phyloP scores from a whole-genome alignment of 1,140 invertebrate genomes.

The Leptinotarsa texana region DNA sequence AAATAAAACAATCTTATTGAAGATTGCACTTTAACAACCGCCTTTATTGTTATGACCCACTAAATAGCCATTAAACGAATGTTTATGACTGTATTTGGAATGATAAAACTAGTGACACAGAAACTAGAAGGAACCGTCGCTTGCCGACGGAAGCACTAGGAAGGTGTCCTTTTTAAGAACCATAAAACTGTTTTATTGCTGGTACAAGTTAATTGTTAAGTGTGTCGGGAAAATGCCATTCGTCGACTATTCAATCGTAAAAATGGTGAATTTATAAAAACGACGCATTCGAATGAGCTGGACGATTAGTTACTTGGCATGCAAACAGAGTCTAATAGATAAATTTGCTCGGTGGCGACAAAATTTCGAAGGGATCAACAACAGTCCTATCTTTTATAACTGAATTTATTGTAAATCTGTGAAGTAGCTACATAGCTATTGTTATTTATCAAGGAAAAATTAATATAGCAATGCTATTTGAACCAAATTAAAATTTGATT shows the following conservation, averaged over 20 bases:
- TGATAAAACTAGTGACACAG: slow-evolving; percentile 26
- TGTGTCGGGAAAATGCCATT: not conserved
- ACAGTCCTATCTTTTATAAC: too few relatives aligned
- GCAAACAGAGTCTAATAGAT: too few relatives aligned
- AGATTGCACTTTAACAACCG: slow-evolving; percentile 45
- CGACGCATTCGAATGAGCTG: too few relatives aligned
- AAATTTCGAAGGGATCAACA: too few relatives aligned
- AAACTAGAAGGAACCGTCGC: slow-evolving; percentile 19
- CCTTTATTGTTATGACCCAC: slow-evolving; percentile 52
- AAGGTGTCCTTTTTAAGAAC: not conserved
- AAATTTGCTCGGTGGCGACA: too few relatives aligned
- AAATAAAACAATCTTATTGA: slow-evolving; percentile 26
- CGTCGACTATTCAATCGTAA: not conserved
- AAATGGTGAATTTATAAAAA: not conserved
- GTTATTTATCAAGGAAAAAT: too few relatives aligned
- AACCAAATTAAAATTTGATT: too few relatives aligned
- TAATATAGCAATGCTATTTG: too few relatives aligned
- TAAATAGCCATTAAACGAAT: slow-evolving; percentile 51
- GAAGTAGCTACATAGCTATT: too few relatives aligned
- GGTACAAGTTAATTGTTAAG: slow-evolving; percentile 1
- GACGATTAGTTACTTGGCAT: too few relatives aligned
- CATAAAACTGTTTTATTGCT: slow-evolving; percentile 28
- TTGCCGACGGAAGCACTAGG: slow-evolving; percentile 29
- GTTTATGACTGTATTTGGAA: slow-evolving; percentile 45
- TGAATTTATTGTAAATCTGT: too few relatives aligned